Percentiles rank a stretch among this genome's conserved stretches.
Conservation (phyloP, 2,797 vertebrate genomes). For the Bufotes viridis region DNA sequence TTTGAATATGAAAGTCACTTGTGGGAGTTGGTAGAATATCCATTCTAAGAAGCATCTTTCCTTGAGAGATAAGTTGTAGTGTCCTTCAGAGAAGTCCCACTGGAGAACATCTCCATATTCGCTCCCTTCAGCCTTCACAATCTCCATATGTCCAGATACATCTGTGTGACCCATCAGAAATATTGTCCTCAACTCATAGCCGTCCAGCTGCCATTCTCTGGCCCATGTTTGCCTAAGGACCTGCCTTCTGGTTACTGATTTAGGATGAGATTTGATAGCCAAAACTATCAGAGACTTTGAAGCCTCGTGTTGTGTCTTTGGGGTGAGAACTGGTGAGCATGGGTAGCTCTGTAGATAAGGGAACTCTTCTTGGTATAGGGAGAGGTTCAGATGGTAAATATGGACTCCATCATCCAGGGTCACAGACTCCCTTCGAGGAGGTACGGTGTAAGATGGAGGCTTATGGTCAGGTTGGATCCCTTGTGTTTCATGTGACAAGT, state of each 20-base stretch:
- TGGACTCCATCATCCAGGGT: not conserved
- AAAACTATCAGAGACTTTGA: constrained; percentile 61
- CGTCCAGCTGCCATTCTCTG: not conserved
- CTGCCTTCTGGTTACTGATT: not conserved
- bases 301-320: constrained; percentile 35
- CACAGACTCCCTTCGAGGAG: too few relatives aligned
- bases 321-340: constrained; percentile 62
- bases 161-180: constrained; percentile 9
- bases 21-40: not conserved
- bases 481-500: too few relatives aligned
- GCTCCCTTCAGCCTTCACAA: not conserved
- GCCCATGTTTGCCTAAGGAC: constrained; percentile 43
- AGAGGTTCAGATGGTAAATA: constrained; percentile 3
- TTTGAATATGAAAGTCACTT: constrained; percentile 29
- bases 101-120: constrained; percentile 33
- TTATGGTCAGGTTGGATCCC: too few relatives aligned
- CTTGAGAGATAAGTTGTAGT: constrained; percentile 44
- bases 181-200: constrained; percentile 9
- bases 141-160: not conserved
- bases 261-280: constrained; percentile 56
- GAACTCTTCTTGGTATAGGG: not conserved
- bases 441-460: not conserved
- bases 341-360: constrained; percentile 65
- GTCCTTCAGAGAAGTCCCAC: constrained; percentile 38
- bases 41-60: constrained; percentile 48